Percentiles rank a stretch among this genome's conserved stretches.
Conservation (phyloP, 2,888 invertebrate species). For the Platypus cylindrus region DNA sequence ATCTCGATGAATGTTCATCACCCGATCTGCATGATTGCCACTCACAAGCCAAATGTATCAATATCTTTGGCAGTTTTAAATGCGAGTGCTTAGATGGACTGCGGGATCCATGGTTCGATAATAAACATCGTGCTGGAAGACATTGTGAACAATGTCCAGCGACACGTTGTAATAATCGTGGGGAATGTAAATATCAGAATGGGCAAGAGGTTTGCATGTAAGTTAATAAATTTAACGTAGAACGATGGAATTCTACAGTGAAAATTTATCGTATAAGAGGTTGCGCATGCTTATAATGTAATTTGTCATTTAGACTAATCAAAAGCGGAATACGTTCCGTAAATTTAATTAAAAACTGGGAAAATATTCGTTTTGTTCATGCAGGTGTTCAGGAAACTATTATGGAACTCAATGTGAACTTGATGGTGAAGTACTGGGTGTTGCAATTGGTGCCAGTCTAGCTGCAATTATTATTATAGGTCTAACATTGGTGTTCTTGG, state of each 20-base stretch:
- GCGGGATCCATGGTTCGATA: conserved; percentile 60
- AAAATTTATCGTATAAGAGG: too few relatives aligned
- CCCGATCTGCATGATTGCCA: conserved; percentile 78
- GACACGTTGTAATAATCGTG: conserved; percentile 70
- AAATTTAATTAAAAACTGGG: background rate
- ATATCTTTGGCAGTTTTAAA: conserved; percentile 73
- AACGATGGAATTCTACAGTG: too few relatives aligned
- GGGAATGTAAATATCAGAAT: conserved; percentile 65
- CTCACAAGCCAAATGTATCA: conserved; percentile 60
- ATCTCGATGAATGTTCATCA: conserved; percentile 77
- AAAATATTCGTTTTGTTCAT: background rate
- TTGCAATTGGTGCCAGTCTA: conserved; percentile 80
- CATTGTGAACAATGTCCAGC: conserved; percentile 66
- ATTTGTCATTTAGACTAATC: too few relatives aligned
- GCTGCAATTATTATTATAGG: conserved; percentile 82
- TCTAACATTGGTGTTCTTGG: conserved; percentile 69
- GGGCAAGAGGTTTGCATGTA: conserved; percentile 68
- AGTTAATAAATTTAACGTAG: conserved; percentile 33
- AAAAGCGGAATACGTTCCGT: background rate
- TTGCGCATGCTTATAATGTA: too few relatives aligned
- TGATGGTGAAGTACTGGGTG: conserved; percentile 84
- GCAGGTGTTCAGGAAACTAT: conserved; percentile 69
- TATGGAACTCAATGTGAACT: conserved; percentile 83
- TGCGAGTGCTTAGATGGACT: conserved; percentile 64
- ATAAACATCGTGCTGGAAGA: conserved; percentile 55